Conservation (phyloP, 1,140 invertebrate species). For the Manduca sexta region DNA sequence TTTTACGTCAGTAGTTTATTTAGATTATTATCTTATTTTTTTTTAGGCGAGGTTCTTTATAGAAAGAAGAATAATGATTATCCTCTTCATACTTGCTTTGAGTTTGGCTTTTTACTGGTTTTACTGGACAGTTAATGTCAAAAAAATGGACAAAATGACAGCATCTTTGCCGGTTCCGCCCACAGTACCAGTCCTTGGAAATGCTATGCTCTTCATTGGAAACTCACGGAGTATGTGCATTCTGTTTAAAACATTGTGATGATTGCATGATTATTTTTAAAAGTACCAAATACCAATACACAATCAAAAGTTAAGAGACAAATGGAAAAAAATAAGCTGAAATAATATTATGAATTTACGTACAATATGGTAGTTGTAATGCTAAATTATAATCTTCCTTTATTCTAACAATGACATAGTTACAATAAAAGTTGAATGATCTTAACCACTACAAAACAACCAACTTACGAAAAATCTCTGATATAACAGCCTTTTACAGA, state of each 20-base stretch:
- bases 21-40: too few species aligned
- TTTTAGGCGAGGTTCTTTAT: background rate
- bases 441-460: background rate
- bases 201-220: constrained; percentile 70
- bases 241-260: constrained; percentile 1
- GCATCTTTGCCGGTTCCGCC: constrained; percentile 68
- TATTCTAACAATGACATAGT: too few species aligned
- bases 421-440: too few species aligned
- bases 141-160: constrained; percentile 37
- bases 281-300: too few species aligned
- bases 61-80: constrained; percentile 28
- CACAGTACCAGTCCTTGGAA: constrained; percentile 74
- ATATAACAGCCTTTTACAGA: constrained; percentile 31
- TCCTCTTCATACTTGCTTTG: constrained; percentile 22
- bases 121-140: constrained; percentile 17
- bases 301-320: too few species aligned
- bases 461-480: too few species aligned
- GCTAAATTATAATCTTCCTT: too few species aligned
- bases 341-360: too few species aligned
- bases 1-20: too few species aligned
- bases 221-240: constrained; percentile 69
- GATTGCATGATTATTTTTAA: background rate
- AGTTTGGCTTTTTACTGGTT: constrained; percentile 24
- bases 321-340: too few species aligned
- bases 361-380: too few species aligned